Conservation (phyloP, 1,140 invertebrate species). For the Brachionus sp. region DNA sequence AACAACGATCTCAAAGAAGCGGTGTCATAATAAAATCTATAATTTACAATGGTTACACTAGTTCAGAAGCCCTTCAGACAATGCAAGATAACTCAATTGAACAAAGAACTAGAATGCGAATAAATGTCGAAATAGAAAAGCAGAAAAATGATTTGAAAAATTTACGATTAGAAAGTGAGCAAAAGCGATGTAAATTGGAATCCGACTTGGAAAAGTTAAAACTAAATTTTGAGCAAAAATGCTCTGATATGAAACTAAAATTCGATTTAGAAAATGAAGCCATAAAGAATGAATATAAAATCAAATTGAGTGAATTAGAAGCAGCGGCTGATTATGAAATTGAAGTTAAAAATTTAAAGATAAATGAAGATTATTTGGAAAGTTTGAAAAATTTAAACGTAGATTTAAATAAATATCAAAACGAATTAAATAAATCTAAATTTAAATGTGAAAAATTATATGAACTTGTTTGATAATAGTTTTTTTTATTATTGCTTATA, state of each 20-base stretch:
- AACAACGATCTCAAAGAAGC: slow-evolving; percentile 50
- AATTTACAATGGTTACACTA: slow-evolving; percentile 54
- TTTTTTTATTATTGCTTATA: background rate
- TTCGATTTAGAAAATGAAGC: slow-evolving; percentile 8
- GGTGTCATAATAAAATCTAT: slow-evolving; percentile 53
- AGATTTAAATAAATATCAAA: slow-evolving; percentile 50
- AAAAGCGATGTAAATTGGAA: slow-evolving; percentile 48
- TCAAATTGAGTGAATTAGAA: background rate
- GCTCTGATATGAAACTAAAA: background rate
- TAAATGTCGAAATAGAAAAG: slow-evolving; percentile 51
- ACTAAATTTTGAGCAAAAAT: background rate
- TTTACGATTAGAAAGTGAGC: slow-evolving; percentile 50
- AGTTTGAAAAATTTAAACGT: slow-evolving; percentile 48
- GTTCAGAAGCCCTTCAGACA: slow-evolving; percentile 51
- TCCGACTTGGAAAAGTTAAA: background rate
- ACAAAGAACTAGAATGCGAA: slow-evolving; percentile 51
- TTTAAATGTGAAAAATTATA: background rate
- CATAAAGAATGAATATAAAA: background rate
- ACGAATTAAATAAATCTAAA: slow-evolving; percentile 1
- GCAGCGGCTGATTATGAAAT: background rate
- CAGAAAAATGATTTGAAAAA: slow-evolving; percentile 51
- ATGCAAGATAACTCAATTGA: slow-evolving; percentile 55
- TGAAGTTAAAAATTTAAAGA: slow-evolving; percentile 47
- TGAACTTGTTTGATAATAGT: background rate
- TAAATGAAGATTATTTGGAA: slow-evolving; percentile 47